Conservation (phyloP, 2,888 invertebrate genomes). For the Cephonodes hylas region DNA sequence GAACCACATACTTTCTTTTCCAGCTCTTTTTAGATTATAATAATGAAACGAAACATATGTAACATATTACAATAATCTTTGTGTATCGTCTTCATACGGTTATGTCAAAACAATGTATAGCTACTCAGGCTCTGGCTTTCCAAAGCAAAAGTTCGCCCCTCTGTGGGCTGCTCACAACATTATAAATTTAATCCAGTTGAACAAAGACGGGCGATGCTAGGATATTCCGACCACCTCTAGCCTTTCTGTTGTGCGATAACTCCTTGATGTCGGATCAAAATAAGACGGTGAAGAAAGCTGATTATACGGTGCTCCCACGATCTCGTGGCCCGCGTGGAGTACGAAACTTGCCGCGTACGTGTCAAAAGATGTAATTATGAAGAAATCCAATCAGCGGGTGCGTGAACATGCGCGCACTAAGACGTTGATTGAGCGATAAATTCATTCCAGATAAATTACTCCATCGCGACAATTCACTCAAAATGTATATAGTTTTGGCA, state of each 20-base stretch:
- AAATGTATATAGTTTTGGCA: conserved; percentile 19
- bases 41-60: too few relatives aligned
- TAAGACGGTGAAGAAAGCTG: conserved; percentile 76
- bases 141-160: not conserved
- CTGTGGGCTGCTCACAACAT: not conserved
- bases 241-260: conserved; percentile 43
- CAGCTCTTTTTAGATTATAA: too few relatives aligned
- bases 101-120: not conserved
- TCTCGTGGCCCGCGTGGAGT: conserved; percentile 71
- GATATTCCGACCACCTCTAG: conserved; percentile 14
- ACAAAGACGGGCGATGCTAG: not conserved
- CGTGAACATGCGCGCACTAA: conserved; percentile 59
- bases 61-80: too few relatives aligned
- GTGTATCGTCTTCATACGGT: not conserved
- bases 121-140: not conserved
- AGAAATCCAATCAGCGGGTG: conserved; percentile 78
- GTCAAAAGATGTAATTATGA: conserved; percentile 82
- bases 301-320: conserved; percentile 80
- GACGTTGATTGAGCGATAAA: conserved; percentile 77
- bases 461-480: conserved; percentile 73
- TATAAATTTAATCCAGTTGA: not conserved
- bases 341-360: conserved; percentile 78
- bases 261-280: conserved; percentile 64
- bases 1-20: too few relatives aligned
- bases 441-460: conserved; percentile 73